Percentiles rank a stretch among this genome's conserved stretches.
Evolutionary conservation across 2,797 vertebrate genomes (phyloP).

Genomic region (Ispidina picta): DNA sequence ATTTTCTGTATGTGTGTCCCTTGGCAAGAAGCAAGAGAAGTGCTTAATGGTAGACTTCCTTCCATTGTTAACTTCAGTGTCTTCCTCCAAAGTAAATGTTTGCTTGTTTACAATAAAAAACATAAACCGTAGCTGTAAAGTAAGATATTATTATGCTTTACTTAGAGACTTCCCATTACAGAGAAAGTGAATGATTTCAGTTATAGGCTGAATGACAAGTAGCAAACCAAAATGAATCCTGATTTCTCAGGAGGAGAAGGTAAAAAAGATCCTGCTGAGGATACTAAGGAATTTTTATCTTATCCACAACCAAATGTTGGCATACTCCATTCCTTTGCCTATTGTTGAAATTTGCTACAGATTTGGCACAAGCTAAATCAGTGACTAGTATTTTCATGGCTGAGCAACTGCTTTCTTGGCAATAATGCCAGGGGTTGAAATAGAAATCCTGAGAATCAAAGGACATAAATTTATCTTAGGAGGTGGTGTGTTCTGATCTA

Average conservation of each 20-base stretch:
- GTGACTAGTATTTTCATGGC: neutral
- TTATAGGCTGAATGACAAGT: neutral
- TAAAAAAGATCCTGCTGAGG: neutral
- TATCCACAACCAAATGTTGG: neutral
- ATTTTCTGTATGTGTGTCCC: neutral
- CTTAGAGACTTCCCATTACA: neutral
- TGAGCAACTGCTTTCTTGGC: neutral
- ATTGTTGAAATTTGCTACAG: neutral
- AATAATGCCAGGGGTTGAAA: neutral
- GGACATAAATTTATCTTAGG: neutral
- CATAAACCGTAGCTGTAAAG: neutral
- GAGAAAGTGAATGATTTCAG: neutral
- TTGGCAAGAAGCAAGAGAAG: neutral
- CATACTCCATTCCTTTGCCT: fast-evolving
- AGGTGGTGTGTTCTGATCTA: neutral
- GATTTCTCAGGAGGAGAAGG: neutral
- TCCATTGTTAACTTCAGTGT: neutral
- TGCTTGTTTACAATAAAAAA: neutral
- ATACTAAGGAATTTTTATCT: neutral
- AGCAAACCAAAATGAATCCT: neutral
- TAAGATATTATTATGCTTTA: neutral
- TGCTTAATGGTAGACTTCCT: neutral
- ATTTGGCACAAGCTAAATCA: neutral
- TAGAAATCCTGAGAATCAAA: neutral
- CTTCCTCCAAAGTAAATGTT: slow-evolving; percentile 12